Base-by-base conservation (phyloP, 2,113 vertebrate genomes). In the Orycteropus afer region DNA sequence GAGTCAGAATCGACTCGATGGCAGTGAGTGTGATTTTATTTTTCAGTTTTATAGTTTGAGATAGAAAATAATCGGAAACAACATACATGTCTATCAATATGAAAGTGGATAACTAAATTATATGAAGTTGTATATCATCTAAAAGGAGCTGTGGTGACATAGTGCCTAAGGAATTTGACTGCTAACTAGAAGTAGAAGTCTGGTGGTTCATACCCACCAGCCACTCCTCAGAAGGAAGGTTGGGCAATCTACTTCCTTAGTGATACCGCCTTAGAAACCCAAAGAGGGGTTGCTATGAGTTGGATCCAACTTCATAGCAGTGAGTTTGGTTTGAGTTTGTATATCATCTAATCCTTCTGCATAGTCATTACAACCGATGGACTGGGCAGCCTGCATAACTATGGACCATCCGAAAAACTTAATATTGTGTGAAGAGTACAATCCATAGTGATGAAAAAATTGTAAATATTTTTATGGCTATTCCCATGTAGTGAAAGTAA, bases 21-120 rank as follows among this genome's bases (percentile, higher is more conserved):
- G n/a, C n/a, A n/a, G n/a, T n/a, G n/a, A n/a, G n/a, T n/a, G n/a
- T n/a, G n/a, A n/a, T n/a, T n/a, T n/a, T n/a, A n/a, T n/a, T n/a
- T n/a, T n/a, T n/a, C n/a, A n/a, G n/a, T n/a, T n/a, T n/a, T 40
- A 40, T 40, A 40, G 17, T 23, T 71, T 40, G 69, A 22, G 37
- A 3, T 53, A 83, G 83, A 15, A 89, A 91, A 88, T 27, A 57
- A 77, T 25, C 79, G 29, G 34, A 96, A 95, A 74, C 86, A 81
- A 47, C 27, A 12, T 37, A 25, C 3, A 42, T 47, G 22, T 69
- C 42, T 85, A 61, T 85, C 37, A 82, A 65, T 82, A 22, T 74
- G 29, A 81, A 22, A 65, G 40, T 57, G 53, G 77, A 81, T 63
- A 84, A 61, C 81, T 65, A 82, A 34, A 65, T 57, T 81, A 29